Conservation (phyloP, 1,140 invertebrate genomes). For the Paracyclopina nana region DNA sequence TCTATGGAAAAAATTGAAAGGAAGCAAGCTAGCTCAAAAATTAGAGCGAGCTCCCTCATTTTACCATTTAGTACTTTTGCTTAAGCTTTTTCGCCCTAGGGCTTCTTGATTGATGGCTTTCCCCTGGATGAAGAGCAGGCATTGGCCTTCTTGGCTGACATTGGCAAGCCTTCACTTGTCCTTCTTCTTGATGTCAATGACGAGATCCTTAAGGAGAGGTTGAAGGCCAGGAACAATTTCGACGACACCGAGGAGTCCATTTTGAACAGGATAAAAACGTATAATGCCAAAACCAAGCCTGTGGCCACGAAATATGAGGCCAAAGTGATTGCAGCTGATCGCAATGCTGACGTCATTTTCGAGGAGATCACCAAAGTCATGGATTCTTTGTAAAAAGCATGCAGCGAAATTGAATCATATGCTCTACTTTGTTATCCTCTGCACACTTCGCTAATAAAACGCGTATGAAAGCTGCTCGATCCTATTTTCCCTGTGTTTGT, state of each 20-base stretch:
- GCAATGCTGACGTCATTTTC: conserved; percentile 4
- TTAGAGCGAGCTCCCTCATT: too few species aligned
- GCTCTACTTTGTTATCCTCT: too few species aligned
- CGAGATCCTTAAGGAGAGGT: conserved; percentile 28
- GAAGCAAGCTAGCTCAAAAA: too few species aligned
- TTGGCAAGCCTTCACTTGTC: conserved; percentile 22
- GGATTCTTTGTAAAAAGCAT: neutral
- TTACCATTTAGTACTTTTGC: too few species aligned
- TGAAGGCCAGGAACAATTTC: conserved; percentile 30
- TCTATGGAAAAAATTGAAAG: too few species aligned
- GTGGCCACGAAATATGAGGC: conserved; percentile 31
- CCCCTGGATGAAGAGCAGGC: conserved; percentile 29
- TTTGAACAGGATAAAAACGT: conserved; percentile 31
- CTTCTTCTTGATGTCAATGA: conserved; percentile 33
- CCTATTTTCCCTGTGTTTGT: too few species aligned
- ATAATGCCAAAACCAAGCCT: conserved; percentile 31
- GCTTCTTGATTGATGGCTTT: conserved; percentile 31
- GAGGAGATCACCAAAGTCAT: conserved; percentile 3
- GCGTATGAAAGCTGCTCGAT: too few species aligned
- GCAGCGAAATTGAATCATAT: too few species aligned
- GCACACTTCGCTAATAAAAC: too few species aligned
- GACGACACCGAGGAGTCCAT: conserved; percentile 37
- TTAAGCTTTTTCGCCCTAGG: too few species aligned
- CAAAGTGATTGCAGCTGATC: conserved; percentile 19
- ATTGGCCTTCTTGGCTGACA: conserved; percentile 25